A percentile compares a stretch with the other conserved stretches of the same genome.
These are phyloP conservation scores for Calidris pugnax DNA, from an alignment of 2,113 vertebrate species.

Conservation along the genomic window DNA sequence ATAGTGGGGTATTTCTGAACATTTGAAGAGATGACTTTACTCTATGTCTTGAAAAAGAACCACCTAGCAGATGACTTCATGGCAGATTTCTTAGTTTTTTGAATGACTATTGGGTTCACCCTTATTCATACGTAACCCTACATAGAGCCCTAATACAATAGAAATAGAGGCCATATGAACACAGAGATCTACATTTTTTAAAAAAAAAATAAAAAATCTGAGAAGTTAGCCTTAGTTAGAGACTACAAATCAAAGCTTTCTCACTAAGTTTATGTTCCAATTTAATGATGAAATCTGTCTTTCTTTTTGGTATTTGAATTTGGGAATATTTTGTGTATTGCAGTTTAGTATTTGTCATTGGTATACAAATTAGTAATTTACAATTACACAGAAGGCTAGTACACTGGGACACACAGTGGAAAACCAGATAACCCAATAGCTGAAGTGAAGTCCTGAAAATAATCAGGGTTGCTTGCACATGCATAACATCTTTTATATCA, in stretches of 20 bases:
- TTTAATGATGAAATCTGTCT: not conserved
- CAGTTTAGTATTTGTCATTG: not conserved
- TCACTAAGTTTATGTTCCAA: not conserved
- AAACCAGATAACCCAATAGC: not conserved
- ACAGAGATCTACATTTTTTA: not conserved
- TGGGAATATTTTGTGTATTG: not conserved
- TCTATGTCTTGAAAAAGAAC: not conserved
- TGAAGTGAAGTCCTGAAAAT: not conserved
- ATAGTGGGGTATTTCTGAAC: not conserved
- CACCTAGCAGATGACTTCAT: fast-evolving
- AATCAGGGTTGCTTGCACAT: not conserved
- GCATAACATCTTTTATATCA: not conserved
- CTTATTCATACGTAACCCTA: not conserved
- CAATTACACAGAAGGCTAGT: not conserved
- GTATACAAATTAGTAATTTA: not conserved
- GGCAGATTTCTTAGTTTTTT: not conserved
- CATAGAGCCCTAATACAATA: fast-evolving
- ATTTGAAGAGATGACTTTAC: not conserved
- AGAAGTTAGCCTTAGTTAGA: not conserved
- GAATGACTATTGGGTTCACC: not conserved
- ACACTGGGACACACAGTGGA: not conserved
- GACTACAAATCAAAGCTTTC: not conserved
- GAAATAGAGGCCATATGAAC: not conserved
- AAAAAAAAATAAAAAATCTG: not conserved
- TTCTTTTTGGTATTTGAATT: not conserved